Conservation (phyloP, 2,113 vertebrate genomes). For the Sakesphorus luctuosus region DNA sequence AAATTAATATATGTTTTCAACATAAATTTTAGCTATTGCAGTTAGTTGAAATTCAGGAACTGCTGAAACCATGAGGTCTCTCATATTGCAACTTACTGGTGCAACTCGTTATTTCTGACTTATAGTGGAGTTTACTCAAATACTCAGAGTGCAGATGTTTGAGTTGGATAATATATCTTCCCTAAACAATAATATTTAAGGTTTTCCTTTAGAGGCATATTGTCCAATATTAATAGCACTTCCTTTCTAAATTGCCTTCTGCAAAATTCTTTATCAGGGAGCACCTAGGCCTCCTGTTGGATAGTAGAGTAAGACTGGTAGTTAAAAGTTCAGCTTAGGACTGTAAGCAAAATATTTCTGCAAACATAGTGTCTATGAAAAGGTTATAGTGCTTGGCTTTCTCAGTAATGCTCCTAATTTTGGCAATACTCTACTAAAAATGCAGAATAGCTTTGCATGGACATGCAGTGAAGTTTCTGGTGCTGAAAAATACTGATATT, state of each 20-base stretch:
- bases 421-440: neutral
- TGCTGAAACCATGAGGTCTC: neutral
- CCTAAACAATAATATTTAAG: neutral
- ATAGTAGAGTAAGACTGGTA: neutral
- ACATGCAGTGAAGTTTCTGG: neutral
- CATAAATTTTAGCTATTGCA: neutral
- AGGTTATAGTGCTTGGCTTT: neutral
- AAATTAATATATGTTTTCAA: neutral
- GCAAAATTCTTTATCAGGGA: neutral
- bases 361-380: neutral
- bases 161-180: neutral
- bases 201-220: neutral
- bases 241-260: neutral
- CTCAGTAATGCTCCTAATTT: neutral
- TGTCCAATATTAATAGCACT: neutral
- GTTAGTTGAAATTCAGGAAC: neutral
- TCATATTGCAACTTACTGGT: neutral
- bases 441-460: neutral
- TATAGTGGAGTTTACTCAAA: neutral
- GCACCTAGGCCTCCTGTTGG: neutral
- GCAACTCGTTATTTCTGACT: neutral
- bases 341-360: neutral
- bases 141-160: neutral
- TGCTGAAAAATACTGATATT: neutral
- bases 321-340: neutral